Evolutionary conservation across 2,113 vertebrate species (phyloP).

Genomic region (Sinocyclocheilus maitianheensis): DNA sequence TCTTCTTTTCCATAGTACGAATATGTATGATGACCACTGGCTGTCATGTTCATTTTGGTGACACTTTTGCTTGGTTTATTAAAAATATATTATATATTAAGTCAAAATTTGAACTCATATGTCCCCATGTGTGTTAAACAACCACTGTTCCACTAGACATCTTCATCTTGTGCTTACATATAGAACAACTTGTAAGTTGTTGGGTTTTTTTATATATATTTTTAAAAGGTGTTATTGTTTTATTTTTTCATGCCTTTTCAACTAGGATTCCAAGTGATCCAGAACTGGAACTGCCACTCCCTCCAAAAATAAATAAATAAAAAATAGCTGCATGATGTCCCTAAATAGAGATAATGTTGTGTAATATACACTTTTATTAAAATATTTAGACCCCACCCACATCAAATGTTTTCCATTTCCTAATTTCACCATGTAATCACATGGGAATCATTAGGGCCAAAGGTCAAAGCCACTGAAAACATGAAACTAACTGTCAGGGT

Average conservation of each 20-base stretch:
- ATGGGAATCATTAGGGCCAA: background rate
- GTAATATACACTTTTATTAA: background rate
- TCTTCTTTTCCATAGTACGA: too few relatives aligned
- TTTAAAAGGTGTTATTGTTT: background rate
- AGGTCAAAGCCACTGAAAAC: slow-evolving; percentile 8
- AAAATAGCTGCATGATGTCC: background rate
- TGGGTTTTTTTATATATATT: too few relatives aligned
- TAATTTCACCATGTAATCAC: slow-evolving; percentile 33
- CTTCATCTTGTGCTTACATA: background rate
- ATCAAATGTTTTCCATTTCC: background rate
- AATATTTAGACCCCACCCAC: background rate
- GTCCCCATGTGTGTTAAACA: too few relatives aligned
- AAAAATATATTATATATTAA: too few relatives aligned
- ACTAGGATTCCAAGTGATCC: background rate
- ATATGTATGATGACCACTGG: too few relatives aligned
- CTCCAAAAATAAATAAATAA: background rate
- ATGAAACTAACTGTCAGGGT: too few relatives aligned
- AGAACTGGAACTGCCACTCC: background rate
- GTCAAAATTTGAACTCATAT: too few relatives aligned
- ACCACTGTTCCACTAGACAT: background rate
- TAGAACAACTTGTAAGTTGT: background rate
- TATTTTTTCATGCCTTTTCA: background rate
- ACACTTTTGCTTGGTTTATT: too few relatives aligned
- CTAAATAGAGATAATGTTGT: background rate
- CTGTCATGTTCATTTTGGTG: too few relatives aligned